Conservation (phyloP, 2,888 invertebrate species). For the Euplagia quadripunctaria region DNA sequence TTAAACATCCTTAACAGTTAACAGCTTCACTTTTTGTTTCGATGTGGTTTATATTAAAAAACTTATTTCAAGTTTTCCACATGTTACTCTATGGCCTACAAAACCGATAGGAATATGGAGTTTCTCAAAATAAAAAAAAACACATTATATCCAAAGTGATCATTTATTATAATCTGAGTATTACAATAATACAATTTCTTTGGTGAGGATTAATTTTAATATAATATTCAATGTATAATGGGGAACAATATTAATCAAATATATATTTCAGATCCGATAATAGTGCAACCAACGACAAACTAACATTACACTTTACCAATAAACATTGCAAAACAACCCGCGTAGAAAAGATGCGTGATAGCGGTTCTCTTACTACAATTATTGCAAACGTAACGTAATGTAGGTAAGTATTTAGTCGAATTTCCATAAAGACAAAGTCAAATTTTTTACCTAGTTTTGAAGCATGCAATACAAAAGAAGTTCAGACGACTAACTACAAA, state of each 20-base stretch:
- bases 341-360: neutral
- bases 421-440: neutral
- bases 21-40: too few species aligned
- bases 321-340: slow-evolving; percentile 2
- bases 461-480: neutral
- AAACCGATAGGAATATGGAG: neutral
- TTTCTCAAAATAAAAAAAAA: slow-evolving; percentile 52
- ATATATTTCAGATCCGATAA: slow-evolving; percentile 64
- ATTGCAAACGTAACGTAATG: neutral
- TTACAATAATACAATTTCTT: slow-evolving; percentile 83
- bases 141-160: slow-evolving; percentile 72
- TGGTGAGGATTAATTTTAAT: slow-evolving; percentile 79
- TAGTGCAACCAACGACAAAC: slow-evolving; percentile 38
- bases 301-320: slow-evolving; percentile 22
- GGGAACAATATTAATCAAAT: slow-evolving; percentile 39
- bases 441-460: too few species aligned
- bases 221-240: slow-evolving; percentile 57
- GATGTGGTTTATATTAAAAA: too few species aligned
- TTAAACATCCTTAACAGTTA: too few species aligned
- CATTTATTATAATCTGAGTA: slow-evolving; percentile 80
- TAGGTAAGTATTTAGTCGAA: neutral
- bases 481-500: neutral
- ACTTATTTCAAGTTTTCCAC: too few species aligned
- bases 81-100: too few species aligned
- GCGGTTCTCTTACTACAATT: neutral